A percentile compares a stretch with the other conserved stretches of the same genome.
Evolutionary conservation across 2,888 invertebrate genomes (phyloP).

Genomic region (Amiota communis): DNA sequence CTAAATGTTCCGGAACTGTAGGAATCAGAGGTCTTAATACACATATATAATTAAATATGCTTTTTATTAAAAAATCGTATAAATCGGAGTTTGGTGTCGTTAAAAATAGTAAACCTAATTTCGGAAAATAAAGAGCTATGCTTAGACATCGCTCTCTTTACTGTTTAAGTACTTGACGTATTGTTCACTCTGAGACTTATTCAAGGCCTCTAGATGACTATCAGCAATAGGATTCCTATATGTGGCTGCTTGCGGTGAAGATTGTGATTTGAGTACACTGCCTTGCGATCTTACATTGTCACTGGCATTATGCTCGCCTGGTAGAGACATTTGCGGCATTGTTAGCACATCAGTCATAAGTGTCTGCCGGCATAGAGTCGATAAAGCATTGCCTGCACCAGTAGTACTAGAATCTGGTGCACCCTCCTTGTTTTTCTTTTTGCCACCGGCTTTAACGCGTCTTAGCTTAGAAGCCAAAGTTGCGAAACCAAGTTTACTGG

Average conservation of each 20-base stretch:
- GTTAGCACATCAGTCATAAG: slow-evolving; percentile 78
- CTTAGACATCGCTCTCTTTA: slow-evolving; percentile 71
- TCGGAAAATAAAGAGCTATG: slow-evolving; percentile 16
- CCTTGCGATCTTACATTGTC: not conserved
- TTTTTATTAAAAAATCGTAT: not conserved
- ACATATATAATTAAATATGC: not conserved
- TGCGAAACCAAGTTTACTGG: slow-evolving; percentile 75
- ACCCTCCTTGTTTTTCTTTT: slow-evolving; percentile 60
- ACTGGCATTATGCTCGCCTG: slow-evolving; percentile 22
- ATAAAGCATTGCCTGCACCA: slow-evolving; percentile 77
- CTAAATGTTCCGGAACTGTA: slow-evolving; percentile 3
- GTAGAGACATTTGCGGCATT: slow-evolving; percentile 48
- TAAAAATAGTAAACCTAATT: no score
- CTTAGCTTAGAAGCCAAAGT: slow-evolving; percentile 78
- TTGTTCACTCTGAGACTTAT: slow-evolving; percentile 71
- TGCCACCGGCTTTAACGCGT: slow-evolving; percentile 74
- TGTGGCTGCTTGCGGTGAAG: slow-evolving; percentile 65
- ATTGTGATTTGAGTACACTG: slow-evolving; percentile 67
- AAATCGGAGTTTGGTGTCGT: no score
- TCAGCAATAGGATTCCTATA: slow-evolving; percentile 17
- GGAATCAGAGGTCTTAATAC: no score
- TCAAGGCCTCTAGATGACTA: slow-evolving; percentile 57
- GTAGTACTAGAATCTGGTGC: slow-evolving; percentile 57
- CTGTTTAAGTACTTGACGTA: slow-evolving; percentile 55
- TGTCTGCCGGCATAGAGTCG: slow-evolving; percentile 83